phyloP scores from a whole-genome alignment of 2,113 vertebrate genomes.

The Rhynchomys soricoides region DNA sequence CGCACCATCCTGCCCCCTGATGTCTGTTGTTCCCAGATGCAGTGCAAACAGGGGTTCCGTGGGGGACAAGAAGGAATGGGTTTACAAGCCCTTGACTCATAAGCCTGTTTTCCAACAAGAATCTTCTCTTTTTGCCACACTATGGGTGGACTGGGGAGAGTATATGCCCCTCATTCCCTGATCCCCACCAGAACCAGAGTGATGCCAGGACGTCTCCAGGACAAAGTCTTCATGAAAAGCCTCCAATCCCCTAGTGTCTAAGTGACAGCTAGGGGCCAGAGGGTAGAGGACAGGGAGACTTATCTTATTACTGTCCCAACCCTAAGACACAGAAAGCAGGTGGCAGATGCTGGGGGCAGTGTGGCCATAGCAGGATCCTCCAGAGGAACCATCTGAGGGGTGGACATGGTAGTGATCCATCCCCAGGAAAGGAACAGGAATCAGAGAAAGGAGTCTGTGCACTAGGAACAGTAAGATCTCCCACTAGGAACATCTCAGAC shows the following conservation, averaged over 20 bases:
- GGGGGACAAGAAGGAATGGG: background rate
- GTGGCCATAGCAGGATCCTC: background rate
- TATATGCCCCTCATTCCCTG: background rate
- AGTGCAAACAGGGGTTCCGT: background rate
- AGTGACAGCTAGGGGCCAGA: background rate
- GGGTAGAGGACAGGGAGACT: background rate
- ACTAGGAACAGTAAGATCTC: too few relatives aligned
- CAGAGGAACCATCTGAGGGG: background rate
- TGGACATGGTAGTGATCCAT: background rate
- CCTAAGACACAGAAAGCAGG: background rate
- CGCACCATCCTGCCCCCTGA: background rate
- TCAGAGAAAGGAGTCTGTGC: background rate
- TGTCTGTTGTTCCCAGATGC: background rate
- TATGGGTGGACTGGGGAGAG: too few relatives aligned
- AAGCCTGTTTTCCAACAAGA: background rate
- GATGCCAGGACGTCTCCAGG: background rate
- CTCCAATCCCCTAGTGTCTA: background rate
- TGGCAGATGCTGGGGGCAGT: background rate
- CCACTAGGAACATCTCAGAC: background rate
- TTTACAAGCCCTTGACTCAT: background rate
- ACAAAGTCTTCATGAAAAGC: background rate
- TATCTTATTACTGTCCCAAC: background rate
- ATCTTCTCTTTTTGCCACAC: background rate
- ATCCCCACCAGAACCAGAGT: background rate
- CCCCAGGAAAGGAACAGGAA: background rate